Conservation (phyloP, 2,113 vertebrate species). For the Notarius quadriscutis region DNA sequence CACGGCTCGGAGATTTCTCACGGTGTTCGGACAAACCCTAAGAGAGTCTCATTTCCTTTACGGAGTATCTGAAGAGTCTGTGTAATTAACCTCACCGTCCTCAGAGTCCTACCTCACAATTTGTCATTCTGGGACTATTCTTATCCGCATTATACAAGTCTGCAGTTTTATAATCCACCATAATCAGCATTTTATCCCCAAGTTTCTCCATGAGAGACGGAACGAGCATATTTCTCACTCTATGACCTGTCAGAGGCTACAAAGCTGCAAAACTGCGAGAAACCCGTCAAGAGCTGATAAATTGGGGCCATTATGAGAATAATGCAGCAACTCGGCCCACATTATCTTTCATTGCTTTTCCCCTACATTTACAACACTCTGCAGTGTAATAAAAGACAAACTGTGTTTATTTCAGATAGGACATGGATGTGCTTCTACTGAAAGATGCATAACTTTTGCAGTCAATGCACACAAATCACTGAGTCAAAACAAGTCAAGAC, state of each 20-base stretch:
- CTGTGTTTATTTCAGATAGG: conserved; percentile 13
- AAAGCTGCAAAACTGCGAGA: neutral
- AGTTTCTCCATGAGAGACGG: neutral
- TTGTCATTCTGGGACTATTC: conserved; percentile 14
- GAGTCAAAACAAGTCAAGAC: conserved; percentile 52
- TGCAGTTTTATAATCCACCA: conserved; percentile 10
- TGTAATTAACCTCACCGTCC: conserved; percentile 8
- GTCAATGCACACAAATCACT: conserved; percentile 60
- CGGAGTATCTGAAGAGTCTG: neutral
- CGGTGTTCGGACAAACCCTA: neutral
- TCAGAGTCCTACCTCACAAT: neutral
- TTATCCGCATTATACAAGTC: conserved; percentile 9
- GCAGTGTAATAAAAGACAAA: conserved; percentile 12
- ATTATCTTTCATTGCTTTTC: conserved; percentile 14
- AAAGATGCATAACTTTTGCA: conserved; percentile 65
- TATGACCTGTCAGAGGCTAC: conserved; percentile 1
- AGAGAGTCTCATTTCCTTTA: neutral
- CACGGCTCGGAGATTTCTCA: conserved; percentile 24
- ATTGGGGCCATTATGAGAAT: conserved; percentile 22
- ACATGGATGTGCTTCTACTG: conserved; percentile 62
- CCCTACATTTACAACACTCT: conserved; percentile 5
- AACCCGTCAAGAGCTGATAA: conserved; percentile 11
- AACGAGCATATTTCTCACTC: neutral
- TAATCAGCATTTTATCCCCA: conserved; percentile 18
- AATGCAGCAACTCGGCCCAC: conserved; percentile 1